Base-by-base conservation (phyloP, 2,797 vertebrate species). In the Lepilemur ruficaudatus region DNA sequence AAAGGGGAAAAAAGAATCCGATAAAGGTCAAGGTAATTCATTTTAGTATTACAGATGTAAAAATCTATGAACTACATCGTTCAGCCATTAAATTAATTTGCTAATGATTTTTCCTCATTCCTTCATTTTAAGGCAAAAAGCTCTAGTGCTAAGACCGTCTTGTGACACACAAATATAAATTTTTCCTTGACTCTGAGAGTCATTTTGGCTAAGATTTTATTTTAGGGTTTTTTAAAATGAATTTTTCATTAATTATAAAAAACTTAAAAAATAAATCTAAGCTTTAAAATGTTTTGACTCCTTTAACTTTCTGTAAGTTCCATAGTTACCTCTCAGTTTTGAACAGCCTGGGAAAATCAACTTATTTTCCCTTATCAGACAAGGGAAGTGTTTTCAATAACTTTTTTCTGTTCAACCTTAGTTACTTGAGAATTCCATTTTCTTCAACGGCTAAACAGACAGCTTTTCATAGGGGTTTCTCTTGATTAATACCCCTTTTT, bases 341-440 rank as follows among this genome's bases (percentile, higher is more conserved):
- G 35, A 93, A 80, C 9, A 86, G 46, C 13, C 43, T 88, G 35
- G 57, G 32, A 48, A 87, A 86, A 73, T 57, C 18, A 70, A 6
- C 18, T 92, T 70, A 87, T 75, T 94, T 67, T 65, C 57, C 43
- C 13, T 90, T 91, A 41, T 32, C 32, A 80, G 65, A 50, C 32
- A 67, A 43, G 30, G 32, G n/a, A 38, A 48, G 7, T 65, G 22
- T 88, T 91, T 82, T 70, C 32, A 80, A 17, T 76, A 87, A 43
- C 3, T 90, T 83, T 14, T 87, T 92, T 94, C 30, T 86, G 57
- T 92, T 90, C 41, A 90, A 70, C 28, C n/a, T 91, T 46, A 79
- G n/a, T 87, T 93, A 84, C 46, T 7, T 93, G 72, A 95, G 59
- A 43, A 75, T 81, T 94, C 87, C 43, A 91, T 87, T 85, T 91